Evolutionary conservation across 2,113 vertebrate genomes (phyloP), one percentile per base, ranked within the genome.

Genomic region (Myotis lucifugus): DNA sequence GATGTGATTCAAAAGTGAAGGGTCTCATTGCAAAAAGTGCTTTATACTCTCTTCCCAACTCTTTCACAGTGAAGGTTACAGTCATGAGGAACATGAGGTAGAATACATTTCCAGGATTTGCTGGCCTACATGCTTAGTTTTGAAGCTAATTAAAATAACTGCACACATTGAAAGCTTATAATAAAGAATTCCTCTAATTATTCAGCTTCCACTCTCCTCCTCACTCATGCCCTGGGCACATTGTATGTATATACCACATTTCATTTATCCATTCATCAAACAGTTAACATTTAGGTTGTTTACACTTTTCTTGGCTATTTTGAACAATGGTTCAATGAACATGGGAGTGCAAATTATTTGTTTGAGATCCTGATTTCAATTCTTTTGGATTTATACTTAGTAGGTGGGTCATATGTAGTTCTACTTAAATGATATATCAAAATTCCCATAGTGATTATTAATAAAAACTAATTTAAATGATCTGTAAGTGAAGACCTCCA

Each of bases 391-490:
- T 61, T 12, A 27, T 61, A 61, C 59, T 25, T 61, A 61, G 59
- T 11, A 27, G 23, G 59, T 27, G 59, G 59, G 59, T 61, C 59
- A 61, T 61, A 27, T 61, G 25, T 61, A 61, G 9, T 61, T 27
- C 59, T 12, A 61, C 25, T 61, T 56, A 74, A 52, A 82, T 67
- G 83, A 87, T 42, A 59, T 77, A 52, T 59, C 4, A 40, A 88
- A 56, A 83, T 67, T 19, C 25, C 14, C 1, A n/a, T 56, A 66
- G 37, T 23, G 5, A 32, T 87, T 85, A 34, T 73, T 85, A 74
- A 88, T 40, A 88, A 76, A 73, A 92, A 69, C 40, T 87, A 48
- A 73, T 56, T 95, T 76, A 83, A 54, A 59, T 61, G 3, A 74
- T 69, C 25, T 59, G 8, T 69, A 81, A 50, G 4, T 59, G 50